Evolutionary conservation across 2,888 invertebrate species (phyloP).

Genomic region (Thecophora atra): DNA sequence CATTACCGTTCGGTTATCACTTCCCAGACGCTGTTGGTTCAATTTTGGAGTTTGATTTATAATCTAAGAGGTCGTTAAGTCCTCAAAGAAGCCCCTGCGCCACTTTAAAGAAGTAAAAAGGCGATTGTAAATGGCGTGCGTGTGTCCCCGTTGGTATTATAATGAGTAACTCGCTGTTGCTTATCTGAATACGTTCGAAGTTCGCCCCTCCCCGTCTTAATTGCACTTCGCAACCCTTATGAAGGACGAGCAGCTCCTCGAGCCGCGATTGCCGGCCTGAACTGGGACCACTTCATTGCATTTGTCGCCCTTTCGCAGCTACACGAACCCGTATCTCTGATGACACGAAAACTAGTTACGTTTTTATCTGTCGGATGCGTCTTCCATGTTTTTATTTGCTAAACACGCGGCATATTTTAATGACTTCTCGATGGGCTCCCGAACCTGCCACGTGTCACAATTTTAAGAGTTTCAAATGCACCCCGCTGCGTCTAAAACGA

Average conservation of each 20-base stretch:
- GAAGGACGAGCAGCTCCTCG: neutral
- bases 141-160: slow-evolving; percentile 10
- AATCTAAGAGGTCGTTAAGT: too few relatives aligned
- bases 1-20: neutral
- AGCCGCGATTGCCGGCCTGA: too few relatives aligned
- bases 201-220: neutral
- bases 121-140: neutral
- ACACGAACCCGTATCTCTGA: slow-evolving; percentile 3
- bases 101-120: too few relatives aligned
- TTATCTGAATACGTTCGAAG: slow-evolving; percentile 33
- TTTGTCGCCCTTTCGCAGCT: neutral
- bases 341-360: slow-evolving; percentile 31
- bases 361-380: slow-evolving; percentile 32
- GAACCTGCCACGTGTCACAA: slow-evolving; percentile 18
- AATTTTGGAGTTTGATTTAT: too few relatives aligned
- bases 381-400: neutral
- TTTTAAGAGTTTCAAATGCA: slow-evolving; percentile 7
- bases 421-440: slow-evolving; percentile 8
- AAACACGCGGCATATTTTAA: slow-evolving; percentile 19
- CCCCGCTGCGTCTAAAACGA: too few relatives aligned
- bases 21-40: too few relatives aligned
- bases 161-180: slow-evolving; percentile 27
- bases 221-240: neutral
- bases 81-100: too few relatives aligned
- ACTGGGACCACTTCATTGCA: neutral